A percentile compares a stretch with the other conserved stretches of the same genome.
phyloP scores from a whole-genome alignment of 2,113 vertebrate genomes.

The Balaeniceps rex region DNA sequence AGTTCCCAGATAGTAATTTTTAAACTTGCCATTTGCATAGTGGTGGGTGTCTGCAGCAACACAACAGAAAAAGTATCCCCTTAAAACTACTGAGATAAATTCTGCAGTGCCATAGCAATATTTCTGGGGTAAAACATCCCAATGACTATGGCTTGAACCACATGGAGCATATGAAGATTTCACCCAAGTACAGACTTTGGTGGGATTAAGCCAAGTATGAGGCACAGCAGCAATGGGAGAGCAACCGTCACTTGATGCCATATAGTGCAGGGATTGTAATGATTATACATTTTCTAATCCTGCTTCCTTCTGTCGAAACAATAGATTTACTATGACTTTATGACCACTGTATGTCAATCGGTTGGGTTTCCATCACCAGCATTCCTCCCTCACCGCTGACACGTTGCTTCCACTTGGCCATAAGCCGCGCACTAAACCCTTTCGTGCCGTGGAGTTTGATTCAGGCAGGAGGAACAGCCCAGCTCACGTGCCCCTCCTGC shows the following conservation, averaged over 20 bases:
- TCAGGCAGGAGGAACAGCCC: conserved; percentile 38
- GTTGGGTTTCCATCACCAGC: conserved; percentile 38
- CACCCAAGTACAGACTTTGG: neutral
- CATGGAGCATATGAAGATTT: neutral
- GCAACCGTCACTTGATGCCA: conserved; percentile 8
- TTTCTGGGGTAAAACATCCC: neutral
- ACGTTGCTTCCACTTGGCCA: conserved; percentile 65
- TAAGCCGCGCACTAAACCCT: conserved; percentile 64
- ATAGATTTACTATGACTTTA: conserved; percentile 61
- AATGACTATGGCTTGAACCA: neutral
- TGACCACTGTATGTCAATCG: conserved; percentile 52
- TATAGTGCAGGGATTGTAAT: conserved; percentile 5
- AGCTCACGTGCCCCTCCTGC: conserved; percentile 48
- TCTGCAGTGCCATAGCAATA: neutral
- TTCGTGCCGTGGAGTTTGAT: conserved; percentile 44
- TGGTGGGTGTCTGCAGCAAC: neutral
- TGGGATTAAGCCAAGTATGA: neutral
- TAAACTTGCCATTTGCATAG: neutral
- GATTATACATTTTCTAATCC: conserved; percentile 63
- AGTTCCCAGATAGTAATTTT: neutral
- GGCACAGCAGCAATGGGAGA: neutral
- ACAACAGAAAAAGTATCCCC: neutral
- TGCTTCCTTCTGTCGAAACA: conserved; percentile 58
- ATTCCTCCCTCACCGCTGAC: conserved; percentile 56
- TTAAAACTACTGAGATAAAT: neutral